Percentiles rank a stretch among this genome's conserved stretches.
phyloP scores from a whole-genome alignment of 2,113 vertebrate genomes.

The Clinocottus analis region DNA sequence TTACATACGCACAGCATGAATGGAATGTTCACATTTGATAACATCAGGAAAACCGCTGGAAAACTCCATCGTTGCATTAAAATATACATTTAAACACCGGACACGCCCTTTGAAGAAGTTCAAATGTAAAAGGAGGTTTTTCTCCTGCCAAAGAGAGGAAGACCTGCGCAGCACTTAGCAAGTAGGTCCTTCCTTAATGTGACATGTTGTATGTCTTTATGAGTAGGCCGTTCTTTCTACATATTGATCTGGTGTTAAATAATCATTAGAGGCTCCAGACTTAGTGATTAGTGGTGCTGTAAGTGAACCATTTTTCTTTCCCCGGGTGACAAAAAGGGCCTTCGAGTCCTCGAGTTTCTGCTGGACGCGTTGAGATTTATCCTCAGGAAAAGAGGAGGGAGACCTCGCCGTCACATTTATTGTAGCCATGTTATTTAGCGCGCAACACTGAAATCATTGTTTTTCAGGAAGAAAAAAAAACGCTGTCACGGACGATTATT shows the following conservation, averaged over 20 bases:
- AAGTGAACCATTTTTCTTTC: conserved; percentile 64
- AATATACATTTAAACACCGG: not conserved
- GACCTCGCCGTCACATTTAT: conserved; percentile 1
- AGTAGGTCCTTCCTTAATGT: not conserved
- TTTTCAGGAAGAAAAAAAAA: no score
- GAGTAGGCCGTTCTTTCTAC: conserved; percentile 59
- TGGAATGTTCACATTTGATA: not conserved
- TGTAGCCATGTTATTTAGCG: conserved; percentile 4
- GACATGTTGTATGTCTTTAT: conserved; percentile 65
- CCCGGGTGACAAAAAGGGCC: conserved; percentile 64
- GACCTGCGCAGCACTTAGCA: conserved; percentile 14
- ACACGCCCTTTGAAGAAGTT: not conserved
- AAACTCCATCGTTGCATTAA: not conserved
- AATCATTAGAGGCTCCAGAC: conserved; percentile 71
- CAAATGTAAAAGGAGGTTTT: not conserved
- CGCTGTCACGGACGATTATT: conserved; percentile 23
- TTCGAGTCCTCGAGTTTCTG: conserved; percentile 30
- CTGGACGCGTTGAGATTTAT: conserved; percentile 10
- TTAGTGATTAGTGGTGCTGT: conserved; percentile 71
- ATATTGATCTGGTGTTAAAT: conserved; percentile 79
- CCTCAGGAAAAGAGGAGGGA: not conserved
- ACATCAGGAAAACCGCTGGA: not conserved
- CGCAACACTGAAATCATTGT: conserved; percentile 13
- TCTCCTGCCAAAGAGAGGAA: not conserved
- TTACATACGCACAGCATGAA: no score